These are phyloP conservation scores for Dromas ardeola DNA, from an alignment of 2,113 vertebrate genomes.

Conservation along the genomic window DNA sequence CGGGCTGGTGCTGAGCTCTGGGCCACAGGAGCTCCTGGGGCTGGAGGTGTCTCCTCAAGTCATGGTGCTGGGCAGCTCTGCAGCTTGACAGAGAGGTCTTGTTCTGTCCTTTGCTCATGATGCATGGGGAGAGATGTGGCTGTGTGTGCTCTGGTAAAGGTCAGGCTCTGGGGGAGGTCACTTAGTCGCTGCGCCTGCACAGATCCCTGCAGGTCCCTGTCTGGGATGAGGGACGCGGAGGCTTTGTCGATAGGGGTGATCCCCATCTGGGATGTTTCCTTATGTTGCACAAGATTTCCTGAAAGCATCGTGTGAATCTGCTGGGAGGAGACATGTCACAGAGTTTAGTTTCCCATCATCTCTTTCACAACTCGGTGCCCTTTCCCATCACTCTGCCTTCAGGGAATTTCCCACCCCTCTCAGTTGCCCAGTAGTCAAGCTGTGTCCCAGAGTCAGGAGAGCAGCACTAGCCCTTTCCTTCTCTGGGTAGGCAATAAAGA, in stretches of 20 bases:
- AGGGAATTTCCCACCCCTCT: background rate
- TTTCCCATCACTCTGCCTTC: background rate
- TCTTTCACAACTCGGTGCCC: background rate
- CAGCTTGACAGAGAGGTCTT: background rate
- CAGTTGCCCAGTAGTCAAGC: background rate
- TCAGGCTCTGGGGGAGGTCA: background rate
- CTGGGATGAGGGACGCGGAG: background rate
- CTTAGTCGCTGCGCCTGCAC: background rate
- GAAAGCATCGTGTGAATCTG: background rate
- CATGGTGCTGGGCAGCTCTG: background rate
- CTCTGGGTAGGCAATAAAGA: background rate
- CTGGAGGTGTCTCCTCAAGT: background rate
- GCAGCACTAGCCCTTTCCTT: background rate
- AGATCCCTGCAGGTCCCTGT: background rate
- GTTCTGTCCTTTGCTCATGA: background rate
- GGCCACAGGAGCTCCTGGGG: background rate
- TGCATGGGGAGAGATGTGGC: fast-evolving
- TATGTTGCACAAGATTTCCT: background rate
- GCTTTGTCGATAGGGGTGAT: background rate
- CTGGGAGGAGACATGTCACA: background rate
- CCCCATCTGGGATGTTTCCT: background rate
- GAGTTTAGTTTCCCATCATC: background rate
- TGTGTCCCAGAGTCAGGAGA: background rate
- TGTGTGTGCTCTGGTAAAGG: too few species aligned
- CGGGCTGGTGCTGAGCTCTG: background rate